phyloP scores from a whole-genome alignment of 2,888 invertebrate genomes.

The Plebejus argus region DNA sequence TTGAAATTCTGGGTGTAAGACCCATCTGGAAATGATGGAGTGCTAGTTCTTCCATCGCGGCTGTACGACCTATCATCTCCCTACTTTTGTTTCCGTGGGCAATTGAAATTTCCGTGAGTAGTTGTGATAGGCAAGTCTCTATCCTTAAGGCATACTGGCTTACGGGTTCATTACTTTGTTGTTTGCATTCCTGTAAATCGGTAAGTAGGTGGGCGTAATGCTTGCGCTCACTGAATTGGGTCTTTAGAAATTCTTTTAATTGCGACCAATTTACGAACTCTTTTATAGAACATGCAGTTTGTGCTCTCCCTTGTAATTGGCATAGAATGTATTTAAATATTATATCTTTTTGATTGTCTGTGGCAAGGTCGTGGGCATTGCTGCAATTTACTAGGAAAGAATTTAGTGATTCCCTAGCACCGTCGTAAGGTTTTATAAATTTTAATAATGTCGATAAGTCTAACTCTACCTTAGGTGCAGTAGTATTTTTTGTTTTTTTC shows the following conservation, averaged over 20 bases:
- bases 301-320: not conserved
- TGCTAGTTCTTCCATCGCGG: not conserved
- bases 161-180: constrained; percentile 40
- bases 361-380: not conserved
- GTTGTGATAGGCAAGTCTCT: constrained; percentile 44
- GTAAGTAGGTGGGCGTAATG: constrained; percentile 4
- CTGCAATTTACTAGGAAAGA: constrained; percentile 5
- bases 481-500: not conserved
- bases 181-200: constrained; percentile 30
- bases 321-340: not conserved
- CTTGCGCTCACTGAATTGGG: not conserved
- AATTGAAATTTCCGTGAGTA: constrained; percentile 10
- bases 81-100: too few species aligned
- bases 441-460: constrained; percentile 1
- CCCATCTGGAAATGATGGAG: not conserved
- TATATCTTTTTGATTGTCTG: not conserved
- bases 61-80: not conserved
- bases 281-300: constrained; percentile 1
- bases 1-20: not conserved
- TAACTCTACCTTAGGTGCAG: not conserved
- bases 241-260: constrained; percentile 1
- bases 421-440: constrained; percentile 9
- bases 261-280: not conserved
- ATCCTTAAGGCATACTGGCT: constrained; percentile 43
- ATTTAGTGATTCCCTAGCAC: constrained; percentile 2